phyloP scores from a whole-genome alignment of 30 jellyfish, hydroid and myxozoan species.

The Phacellophora camtschatica region DNA sequence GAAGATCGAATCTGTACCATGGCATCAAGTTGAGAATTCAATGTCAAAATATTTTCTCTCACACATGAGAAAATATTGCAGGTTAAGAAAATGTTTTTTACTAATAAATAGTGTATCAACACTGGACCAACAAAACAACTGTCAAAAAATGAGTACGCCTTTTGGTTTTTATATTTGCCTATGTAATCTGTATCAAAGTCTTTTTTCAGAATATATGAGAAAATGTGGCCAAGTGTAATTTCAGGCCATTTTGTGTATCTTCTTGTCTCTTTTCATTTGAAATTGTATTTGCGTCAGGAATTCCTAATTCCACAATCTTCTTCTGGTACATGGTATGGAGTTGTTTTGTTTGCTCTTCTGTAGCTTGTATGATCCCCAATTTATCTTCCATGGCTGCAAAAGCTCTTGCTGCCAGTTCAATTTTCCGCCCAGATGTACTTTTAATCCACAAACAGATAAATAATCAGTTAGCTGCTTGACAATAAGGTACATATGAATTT shows the following conservation, averaged over 20 bases:
- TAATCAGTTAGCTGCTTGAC: too few species aligned
- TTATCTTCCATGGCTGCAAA: constrained; percentile 25
- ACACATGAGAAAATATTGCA: too few species aligned
- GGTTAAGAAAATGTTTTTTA: too few species aligned
- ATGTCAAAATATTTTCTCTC: too few species aligned
- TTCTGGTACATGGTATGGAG: background rate
- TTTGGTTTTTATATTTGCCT: constrained; percentile 66
- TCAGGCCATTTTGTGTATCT: constrained; percentile 35
- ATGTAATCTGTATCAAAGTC: constrained; percentile 42
- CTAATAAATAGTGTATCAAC: too few species aligned
- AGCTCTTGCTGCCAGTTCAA: constrained; percentile 59
- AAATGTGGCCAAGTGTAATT: constrained; percentile 31
- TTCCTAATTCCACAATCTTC: background rate
- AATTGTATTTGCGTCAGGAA: constrained; percentile 11
- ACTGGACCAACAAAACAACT: constrained; percentile 64
- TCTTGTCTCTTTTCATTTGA: constrained; percentile 32
- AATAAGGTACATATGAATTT: too few species aligned
- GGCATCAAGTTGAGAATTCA: too few species aligned
- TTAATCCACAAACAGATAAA: constrained; percentile 9
- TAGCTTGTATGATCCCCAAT: background rate
- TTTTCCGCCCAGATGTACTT: constrained; percentile 7
- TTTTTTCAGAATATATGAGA: constrained; percentile 4
- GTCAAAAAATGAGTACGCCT: constrained; percentile 58
- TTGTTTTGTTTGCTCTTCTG: constrained; percentile 8
- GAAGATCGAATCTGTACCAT: too few species aligned